Evolutionary conservation across 2,113 vertebrate genomes (phyloP), one percentile per base, ranked within the genome.

Genomic region (Lota lota): DNA sequence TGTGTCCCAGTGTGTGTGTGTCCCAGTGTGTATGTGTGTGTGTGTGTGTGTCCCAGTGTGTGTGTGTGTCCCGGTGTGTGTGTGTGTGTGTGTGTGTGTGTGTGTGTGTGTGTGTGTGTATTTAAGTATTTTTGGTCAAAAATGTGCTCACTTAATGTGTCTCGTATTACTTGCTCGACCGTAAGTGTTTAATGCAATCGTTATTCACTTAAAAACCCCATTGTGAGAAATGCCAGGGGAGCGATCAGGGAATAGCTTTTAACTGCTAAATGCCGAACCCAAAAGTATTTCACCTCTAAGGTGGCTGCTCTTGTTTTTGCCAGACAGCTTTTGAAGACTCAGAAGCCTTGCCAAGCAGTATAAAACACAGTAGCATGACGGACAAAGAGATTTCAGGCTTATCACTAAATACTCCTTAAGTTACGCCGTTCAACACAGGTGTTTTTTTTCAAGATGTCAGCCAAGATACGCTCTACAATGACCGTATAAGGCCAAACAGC

Each of bases 351-450:
- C 87, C 88, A 87, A 68, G 63, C 72, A 21, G 66, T 74, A 79
- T 79, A 72, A 87, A 85, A 73, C 15, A 47, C 6, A n/a, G 66
- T 40, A 57, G 67, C 76, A 76, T 81, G 76, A 74, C 74, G 74
- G 70, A 80, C 66, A 64, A 83, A 80, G 78, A 77, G 79, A 75
- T 86, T 83, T 70, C 0, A n/a, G 64, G 77, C 81, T 88, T 84
- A 82, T 78, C 51, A 8, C 47, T 66, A 59, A 67, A 77, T 83
- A 69, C 73, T 81, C 70, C 58, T 51, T 75, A 57, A 63, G 68
- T 71, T 81, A 68, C 21, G 7, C 61, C 72, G 63, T 75, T 69
- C n/a, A 59, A 66, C 50, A 2, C 59, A 2, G 28, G 4, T 33
- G 4, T 7, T 58, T 19, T 69, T 74, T 67, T 70, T 59, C 33